phyloP scores from a whole-genome alignment of 1,140 invertebrate genomes.

The Kradibia gibbosae region DNA sequence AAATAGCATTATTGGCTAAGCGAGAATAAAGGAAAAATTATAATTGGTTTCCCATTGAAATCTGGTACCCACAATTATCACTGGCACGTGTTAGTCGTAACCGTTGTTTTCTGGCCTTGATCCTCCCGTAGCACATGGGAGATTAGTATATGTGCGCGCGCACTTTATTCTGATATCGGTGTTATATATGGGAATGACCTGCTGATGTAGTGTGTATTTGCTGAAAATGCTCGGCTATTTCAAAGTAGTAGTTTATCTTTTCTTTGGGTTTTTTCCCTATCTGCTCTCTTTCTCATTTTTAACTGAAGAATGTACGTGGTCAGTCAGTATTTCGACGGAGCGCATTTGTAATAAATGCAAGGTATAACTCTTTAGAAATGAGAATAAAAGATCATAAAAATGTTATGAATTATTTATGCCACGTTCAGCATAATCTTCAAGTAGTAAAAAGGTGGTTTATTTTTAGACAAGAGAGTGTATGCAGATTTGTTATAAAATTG shows the following conservation, averaged over 20 bases:
- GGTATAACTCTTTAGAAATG: too few species aligned
- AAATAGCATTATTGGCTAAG: background rate
- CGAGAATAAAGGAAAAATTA: slow-evolving; percentile 5
- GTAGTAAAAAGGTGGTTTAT: background rate
- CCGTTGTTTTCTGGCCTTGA: background rate
- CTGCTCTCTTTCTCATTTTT: too few species aligned
- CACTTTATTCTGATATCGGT: background rate
- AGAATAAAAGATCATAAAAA: background rate
- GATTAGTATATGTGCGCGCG: background rate
- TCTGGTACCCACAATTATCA: slow-evolving; percentile 6
- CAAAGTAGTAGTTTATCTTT: background rate
- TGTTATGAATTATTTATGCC: background rate
- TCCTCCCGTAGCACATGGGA: background rate
- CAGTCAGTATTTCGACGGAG: too few species aligned
- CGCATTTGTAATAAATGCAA: background rate
- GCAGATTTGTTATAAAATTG: background rate
- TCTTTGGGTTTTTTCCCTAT: background rate
- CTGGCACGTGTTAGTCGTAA: slow-evolving; percentile 21
- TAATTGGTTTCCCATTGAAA: slow-evolving; percentile 27
- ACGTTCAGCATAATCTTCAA: background rate
- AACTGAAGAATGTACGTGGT: too few species aligned
- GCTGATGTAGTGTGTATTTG: background rate
- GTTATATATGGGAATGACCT: background rate
- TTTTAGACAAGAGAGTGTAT: background rate
- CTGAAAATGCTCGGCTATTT: slow-evolving; percentile 3